These are phyloP conservation scores for Sinelater perroti DNA, from an alignment of 2,888 invertebrate species.

Conservation along the genomic window DNA sequence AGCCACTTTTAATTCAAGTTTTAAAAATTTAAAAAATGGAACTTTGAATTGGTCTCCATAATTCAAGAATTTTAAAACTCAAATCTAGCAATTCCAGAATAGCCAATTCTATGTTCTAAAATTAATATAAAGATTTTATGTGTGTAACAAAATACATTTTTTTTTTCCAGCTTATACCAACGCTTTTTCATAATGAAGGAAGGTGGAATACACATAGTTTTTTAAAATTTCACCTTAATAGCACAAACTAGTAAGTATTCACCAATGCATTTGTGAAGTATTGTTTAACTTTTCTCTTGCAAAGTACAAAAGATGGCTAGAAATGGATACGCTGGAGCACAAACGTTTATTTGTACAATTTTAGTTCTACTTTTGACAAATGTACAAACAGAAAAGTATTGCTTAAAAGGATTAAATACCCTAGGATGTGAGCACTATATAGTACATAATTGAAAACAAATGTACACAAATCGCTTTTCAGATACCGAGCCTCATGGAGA, in stretches of 20 bases:
- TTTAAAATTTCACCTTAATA: neutral
- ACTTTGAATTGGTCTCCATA: no score
- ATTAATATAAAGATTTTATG: no score
- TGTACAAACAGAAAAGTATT: conserved; percentile 17
- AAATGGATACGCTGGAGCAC: conserved; percentile 7
- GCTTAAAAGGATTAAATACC: conserved; percentile 22
- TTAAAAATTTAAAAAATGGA: no score
- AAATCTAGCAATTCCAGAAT: no score
- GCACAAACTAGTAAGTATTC: neutral
- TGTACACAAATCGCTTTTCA: conserved; percentile 29
- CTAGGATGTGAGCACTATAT: conserved; percentile 37
- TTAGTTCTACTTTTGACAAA: neutral
- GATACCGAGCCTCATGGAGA: conserved; percentile 57
- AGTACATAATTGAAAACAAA: neutral
- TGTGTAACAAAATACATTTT: no score
- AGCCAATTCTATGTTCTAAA: no score
- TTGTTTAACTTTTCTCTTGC: no score
- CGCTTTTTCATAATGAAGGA: neutral
- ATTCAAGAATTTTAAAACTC: no score
- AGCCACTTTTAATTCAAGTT: no score
- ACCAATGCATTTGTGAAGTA: no score
- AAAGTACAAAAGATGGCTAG: conserved; percentile 3
- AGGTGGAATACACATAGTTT: neutral
- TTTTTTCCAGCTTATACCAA: neutral
- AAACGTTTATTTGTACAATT: neutral